phyloP scores from a whole-genome alignment of 2,888 invertebrate genomes.

The Cordilura impudica region DNA sequence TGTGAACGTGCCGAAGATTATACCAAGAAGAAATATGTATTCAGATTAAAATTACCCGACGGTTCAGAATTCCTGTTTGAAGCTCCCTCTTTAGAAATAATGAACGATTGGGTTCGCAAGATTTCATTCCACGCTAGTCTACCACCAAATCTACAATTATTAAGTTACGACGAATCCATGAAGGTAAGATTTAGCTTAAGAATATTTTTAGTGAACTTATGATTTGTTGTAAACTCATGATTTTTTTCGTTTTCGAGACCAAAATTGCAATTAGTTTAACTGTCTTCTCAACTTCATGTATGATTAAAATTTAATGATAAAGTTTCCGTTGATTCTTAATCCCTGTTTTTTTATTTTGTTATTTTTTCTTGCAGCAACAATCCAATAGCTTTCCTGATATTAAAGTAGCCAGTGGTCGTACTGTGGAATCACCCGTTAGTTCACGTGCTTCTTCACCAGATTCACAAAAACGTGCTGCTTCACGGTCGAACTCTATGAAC shows the following conservation, averaged over 20 bases:
- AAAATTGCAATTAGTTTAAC: too few species aligned
- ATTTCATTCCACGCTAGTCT: slow-evolving; percentile 94
- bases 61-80: slow-evolving; percentile 96
- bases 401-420: slow-evolving; percentile 73
- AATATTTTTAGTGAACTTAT: too few species aligned
- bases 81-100: slow-evolving; percentile 84
- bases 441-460: slow-evolving; percentile 81
- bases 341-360: neutral
- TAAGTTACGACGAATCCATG: slow-evolving; percentile 87
- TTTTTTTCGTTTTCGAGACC: neutral
- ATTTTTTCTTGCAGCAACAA: slow-evolving; percentile 73
- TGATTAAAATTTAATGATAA: too few species aligned
- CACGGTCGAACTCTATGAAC: slow-evolving; percentile 73
- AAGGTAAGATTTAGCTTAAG: slow-evolving; percentile 79
- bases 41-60: slow-evolving; percentile 91
- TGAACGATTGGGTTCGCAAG: slow-evolving; percentile 95
- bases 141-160: slow-evolving; percentile 91
- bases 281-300: too few species aligned
- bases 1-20: slow-evolving; percentile 95
- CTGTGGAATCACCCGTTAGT: slow-evolving; percentile 79
- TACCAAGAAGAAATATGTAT: slow-evolving; percentile 95
- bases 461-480: slow-evolving; percentile 76
- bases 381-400: slow-evolving; percentile 77
- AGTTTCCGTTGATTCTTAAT: too few species aligned
- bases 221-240: neutral